Percentiles rank a stretch among this genome's conserved stretches.
Evolutionary conservation across 2,888 invertebrate species (phyloP).

Genomic region (Amblyjoppa fuscipennis): DNA sequence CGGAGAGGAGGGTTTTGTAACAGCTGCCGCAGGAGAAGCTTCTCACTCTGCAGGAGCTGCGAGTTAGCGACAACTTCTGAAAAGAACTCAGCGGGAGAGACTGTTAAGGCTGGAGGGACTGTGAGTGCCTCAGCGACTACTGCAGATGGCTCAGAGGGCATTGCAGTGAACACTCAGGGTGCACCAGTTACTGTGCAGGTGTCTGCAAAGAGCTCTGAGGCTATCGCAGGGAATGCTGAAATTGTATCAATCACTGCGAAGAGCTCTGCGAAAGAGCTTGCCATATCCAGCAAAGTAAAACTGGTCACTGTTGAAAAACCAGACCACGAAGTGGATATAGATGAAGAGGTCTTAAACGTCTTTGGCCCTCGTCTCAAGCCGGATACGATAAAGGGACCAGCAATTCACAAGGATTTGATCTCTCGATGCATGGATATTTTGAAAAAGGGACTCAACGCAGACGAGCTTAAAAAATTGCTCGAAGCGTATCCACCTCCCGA

Average conservation of each 20-base stretch:
- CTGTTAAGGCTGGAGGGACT: too few relatives aligned
- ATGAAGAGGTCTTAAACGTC: constrained; percentile 8
- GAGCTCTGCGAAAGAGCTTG: background rate
- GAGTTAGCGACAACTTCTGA: too few relatives aligned
- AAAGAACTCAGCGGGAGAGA: too few relatives aligned
- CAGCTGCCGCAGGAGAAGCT: too few relatives aligned
- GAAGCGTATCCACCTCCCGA: constrained; percentile 17
- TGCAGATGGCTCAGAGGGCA: too few relatives aligned
- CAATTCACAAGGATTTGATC: constrained; percentile 48
- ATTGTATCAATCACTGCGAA: too few relatives aligned
- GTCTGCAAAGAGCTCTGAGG: too few relatives aligned
- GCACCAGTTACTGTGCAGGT: too few relatives aligned
- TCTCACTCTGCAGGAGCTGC: too few relatives aligned
- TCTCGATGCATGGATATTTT: constrained; percentile 46
- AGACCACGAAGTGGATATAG: constrained; percentile 4
- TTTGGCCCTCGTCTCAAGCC: constrained; percentile 2
- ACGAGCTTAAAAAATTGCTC: constrained; percentile 38
- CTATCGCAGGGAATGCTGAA: background rate
- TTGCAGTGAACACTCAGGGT: too few relatives aligned
- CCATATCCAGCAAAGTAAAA: background rate
- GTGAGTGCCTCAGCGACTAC: too few relatives aligned
- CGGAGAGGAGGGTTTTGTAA: too few relatives aligned
- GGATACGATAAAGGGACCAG: background rate
- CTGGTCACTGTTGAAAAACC: background rate
- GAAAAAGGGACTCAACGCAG: constrained; percentile 52